phyloP scores from a whole-genome alignment of 2,113 vertebrate genomes.

The Protobothrops mucrosquamatus region DNA sequence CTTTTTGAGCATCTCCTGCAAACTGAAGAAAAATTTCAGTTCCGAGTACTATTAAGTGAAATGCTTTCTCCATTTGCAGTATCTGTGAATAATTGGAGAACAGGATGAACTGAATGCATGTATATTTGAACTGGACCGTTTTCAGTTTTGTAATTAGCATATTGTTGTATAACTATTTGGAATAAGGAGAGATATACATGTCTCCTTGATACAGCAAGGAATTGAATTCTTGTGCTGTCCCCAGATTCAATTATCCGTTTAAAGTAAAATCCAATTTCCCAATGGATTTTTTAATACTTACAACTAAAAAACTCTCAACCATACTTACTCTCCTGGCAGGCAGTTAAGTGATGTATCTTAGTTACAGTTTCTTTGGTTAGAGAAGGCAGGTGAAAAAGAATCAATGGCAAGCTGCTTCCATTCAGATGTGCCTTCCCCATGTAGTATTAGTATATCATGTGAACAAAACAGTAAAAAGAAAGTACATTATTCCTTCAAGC shows the following conservation, averaged over 20 bases:
- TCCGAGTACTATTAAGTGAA: not conserved
- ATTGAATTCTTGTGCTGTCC: not conserved
- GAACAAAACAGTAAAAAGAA: not conserved
- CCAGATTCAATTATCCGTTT: not conserved
- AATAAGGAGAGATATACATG: not conserved
- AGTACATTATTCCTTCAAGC: not conserved
- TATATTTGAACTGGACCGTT: not conserved
- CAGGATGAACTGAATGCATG: not conserved
- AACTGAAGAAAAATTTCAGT: not conserved
- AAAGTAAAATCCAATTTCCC: not conserved
- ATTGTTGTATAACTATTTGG: not conserved
- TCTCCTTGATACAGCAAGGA: not conserved
- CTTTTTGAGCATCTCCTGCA: not conserved
- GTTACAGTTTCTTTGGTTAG: not conserved
- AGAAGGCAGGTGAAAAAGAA: not conserved
- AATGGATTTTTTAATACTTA: not conserved
- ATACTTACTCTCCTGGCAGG: not conserved
- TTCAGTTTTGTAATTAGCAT: not conserved
- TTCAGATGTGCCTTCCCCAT: not conserved
- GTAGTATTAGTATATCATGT: not conserved
- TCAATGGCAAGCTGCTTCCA: not conserved
- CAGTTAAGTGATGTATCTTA: not conserved
- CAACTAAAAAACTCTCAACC: not conserved
- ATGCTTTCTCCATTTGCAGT: not conserved
- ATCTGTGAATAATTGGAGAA: not conserved